Base-by-base conservation (phyloP, 2,888 invertebrate genomes). In the Creontiades dilutus region DNA sequence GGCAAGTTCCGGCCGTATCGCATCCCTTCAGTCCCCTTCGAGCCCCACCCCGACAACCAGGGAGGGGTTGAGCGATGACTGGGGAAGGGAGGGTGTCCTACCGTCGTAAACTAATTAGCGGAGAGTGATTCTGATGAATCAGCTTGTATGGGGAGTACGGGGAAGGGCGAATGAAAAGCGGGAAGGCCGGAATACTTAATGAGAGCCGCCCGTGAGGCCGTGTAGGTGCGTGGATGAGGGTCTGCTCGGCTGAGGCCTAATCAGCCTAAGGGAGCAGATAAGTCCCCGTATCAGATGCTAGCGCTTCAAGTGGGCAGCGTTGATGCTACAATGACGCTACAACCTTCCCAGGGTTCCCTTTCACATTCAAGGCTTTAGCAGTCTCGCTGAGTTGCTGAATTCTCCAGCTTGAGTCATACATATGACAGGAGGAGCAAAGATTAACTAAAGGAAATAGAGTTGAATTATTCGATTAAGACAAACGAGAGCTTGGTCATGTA, bases 21-120 rank as follows among this genome's bases (percentile, higher is more conserved):
- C n/a, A 68, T 27, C 68, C 68, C 68, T 68, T 23, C 2, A 23
- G 68, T 23, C 13, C 68, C 12, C 19, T 19, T n/a, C n/a, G n/a
- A n/a, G n/a, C n/a, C n/a, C n/a, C n/a, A n/a, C n/a, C n/a, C n/a
- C n/a, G n/a, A n/a, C n/a, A n/a, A n/a, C n/a, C n/a, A n/a, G n/a
- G n/a, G n/a, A n/a, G n/a, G n/a, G n/a, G n/a, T n/a, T n/a, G n/a
- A n/a, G n/a, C n/a, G n/a, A n/a, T n/a, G n/a, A n/a, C n/a, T n/a
- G n/a, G 19, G 19, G 9, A 2, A 19, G 9, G 61, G 4, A 19
- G 23, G 68, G 13, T 23, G 68, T 12, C 23, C 19, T 19, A 23
- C 57, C 68, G 68, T 68, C 68, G 68, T 68, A 68, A 68, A 68
- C 68, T 68, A 68, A 68, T 68, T 68, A 68, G 68, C 68, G 7